Evolutionary conservation across 2,113 vertebrate genomes (phyloP).

Genomic region (Manacus vitellinus): DNA sequence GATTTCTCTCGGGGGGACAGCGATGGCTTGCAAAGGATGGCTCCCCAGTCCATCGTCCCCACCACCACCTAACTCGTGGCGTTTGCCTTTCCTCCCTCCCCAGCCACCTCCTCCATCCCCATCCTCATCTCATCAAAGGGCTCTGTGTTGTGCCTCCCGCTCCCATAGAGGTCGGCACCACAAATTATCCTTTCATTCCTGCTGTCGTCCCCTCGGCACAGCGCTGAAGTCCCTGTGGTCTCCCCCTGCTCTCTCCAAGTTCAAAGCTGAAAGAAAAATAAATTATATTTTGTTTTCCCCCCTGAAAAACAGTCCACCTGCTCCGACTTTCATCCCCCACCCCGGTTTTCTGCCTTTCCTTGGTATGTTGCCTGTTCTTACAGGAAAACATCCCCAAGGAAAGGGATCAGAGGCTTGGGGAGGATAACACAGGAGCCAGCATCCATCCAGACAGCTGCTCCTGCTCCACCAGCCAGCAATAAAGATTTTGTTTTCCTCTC

Average conservation of each 20-base stretch:
- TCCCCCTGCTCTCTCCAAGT: neutral
- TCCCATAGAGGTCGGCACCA: neutral
- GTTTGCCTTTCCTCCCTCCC: neutral
- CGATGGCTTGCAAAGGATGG: neutral
- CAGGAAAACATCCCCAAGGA: neutral
- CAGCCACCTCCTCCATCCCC: conserved; percentile 11
- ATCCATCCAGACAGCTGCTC: conserved; percentile 14
- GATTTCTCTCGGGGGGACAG: rapidly evolving
- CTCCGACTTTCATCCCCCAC: neutral
- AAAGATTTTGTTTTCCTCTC: conserved; percentile 43
- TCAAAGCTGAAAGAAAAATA: neutral
- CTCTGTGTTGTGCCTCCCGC: conserved; percentile 43
- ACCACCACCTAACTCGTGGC: rapidly evolving
- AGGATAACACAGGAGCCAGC: neutral
- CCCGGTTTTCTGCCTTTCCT: neutral
- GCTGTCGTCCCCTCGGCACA: neutral
- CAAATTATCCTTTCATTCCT: conserved; percentile 71
- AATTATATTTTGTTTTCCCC: neutral
- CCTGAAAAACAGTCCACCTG: neutral
- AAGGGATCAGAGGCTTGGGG: neutral
- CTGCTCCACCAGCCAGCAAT: neutral
- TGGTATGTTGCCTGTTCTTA: neutral
- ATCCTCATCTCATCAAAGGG: conserved; percentile 51
- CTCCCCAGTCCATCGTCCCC: neutral
- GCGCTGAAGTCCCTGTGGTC: neutral